Conservation (phyloP, 1,140 invertebrate genomes). For the Brachionus rotundiformis region DNA sequence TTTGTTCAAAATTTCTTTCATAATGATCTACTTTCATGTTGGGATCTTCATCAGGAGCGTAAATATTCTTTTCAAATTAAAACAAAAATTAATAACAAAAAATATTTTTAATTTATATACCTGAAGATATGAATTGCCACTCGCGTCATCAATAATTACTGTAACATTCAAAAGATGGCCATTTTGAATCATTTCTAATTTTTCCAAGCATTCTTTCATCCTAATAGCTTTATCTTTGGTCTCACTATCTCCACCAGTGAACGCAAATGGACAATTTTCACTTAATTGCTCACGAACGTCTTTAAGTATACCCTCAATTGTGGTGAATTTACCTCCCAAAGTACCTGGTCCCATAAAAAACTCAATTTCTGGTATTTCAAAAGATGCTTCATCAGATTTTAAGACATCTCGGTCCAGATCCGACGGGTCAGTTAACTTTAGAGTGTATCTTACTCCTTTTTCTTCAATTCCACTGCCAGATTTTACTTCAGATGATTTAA, state of each 20-base stretch:
- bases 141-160: slow-evolving; percentile 89
- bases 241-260: slow-evolving; percentile 65
- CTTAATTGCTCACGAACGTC: slow-evolving; percentile 63
- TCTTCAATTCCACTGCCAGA: slow-evolving; percentile 82
- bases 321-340: slow-evolving; percentile 90
- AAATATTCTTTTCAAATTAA: slow-evolving; percentile 70
- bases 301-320: slow-evolving; percentile 78
- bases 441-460: slow-evolving; percentile 76
- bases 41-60: slow-evolving; percentile 73
- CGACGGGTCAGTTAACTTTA: slow-evolving; percentile 72
- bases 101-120: slow-evolving; percentile 61
- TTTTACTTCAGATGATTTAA: slow-evolving; percentile 91
- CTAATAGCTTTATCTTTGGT: slow-evolving; percentile 54
- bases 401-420: slow-evolving; percentile 89
- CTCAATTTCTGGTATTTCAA: slow-evolving; percentile 86
- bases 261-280: slow-evolving; percentile 47
- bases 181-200: slow-evolving; percentile 55
- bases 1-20: slow-evolving; percentile 83
- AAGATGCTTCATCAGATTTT: slow-evolving; percentile 88
- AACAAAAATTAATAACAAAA: slow-evolving; percentile 18
- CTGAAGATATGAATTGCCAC: slow-evolving; percentile 94
- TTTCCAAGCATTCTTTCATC: slow-evolving; percentile 17
- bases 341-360: slow-evolving; percentile 79
- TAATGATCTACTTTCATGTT: slow-evolving; percentile 79
- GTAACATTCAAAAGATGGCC: slow-evolving; percentile 65